Conservation (phyloP, 2,888 invertebrate species). For the Chrysomela aeneicollis region DNA sequence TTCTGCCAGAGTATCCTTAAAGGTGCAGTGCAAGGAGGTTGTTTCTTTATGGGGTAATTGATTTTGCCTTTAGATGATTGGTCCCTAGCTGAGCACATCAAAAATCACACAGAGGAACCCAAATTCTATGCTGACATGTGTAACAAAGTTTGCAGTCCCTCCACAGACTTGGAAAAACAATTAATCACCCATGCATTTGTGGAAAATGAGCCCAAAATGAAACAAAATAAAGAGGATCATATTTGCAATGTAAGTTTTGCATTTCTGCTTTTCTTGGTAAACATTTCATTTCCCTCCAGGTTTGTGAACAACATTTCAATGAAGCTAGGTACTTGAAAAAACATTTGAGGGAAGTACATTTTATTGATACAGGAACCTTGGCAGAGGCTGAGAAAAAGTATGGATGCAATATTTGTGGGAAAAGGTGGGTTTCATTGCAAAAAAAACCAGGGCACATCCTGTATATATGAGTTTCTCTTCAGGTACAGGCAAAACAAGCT, state of each 20-base stretch:
- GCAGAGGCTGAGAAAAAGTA: conserved; percentile 52
- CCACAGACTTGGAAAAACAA: conserved; percentile 53
- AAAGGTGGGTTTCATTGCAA: conserved; percentile 49
- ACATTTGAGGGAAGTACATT: conserved; percentile 53
- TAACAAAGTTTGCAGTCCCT: conserved; percentile 51
- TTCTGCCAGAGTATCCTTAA: conserved; percentile 58
- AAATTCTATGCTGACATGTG: conserved; percentile 57
- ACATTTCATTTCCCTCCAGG: conserved; percentile 44
- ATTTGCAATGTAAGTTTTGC: conserved; percentile 49
- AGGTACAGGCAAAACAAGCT: conserved; percentile 57
- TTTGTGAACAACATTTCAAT: conserved; percentile 54
- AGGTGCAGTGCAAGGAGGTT: conserved; percentile 42
- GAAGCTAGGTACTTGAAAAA: conserved; percentile 53
- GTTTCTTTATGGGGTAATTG: neutral
- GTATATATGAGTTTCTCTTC: conserved; percentile 24
- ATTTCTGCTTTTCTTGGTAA: neutral
- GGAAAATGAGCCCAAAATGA: conserved; percentile 37
- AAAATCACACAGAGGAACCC: conserved; percentile 55
- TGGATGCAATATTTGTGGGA: conserved; percentile 57
- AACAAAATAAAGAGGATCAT: conserved; percentile 31
- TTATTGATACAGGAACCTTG: conserved; percentile 42
- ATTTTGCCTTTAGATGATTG: conserved; percentile 54
- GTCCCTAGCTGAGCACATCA: conserved; percentile 57
- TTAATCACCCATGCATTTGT: conserved; percentile 48
- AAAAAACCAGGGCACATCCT: no score